Evolutionary conservation across 2,888 invertebrate species (phyloP), one percentile per base, ranked within the genome.

Genomic region (Nemotelus nigrinus): DNA sequence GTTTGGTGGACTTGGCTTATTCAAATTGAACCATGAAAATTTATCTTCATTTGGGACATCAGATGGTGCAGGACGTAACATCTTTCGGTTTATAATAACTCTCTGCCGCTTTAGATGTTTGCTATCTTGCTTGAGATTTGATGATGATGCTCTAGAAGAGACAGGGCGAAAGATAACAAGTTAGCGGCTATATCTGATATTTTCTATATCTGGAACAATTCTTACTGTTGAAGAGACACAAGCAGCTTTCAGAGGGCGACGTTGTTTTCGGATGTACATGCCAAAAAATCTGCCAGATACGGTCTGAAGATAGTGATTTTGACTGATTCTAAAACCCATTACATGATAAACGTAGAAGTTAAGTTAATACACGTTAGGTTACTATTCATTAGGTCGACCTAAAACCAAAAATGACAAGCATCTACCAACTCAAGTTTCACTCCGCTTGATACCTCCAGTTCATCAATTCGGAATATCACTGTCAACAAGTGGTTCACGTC

Each of bases 271-370:
- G 4, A 58, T 58, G 7, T 58, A 58, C 25, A 58, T 58, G 2
- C 58, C 8, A 58, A 7, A 58, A 58, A 58, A 58, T 25, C 58
- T 58, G 58, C 58, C 58, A 58, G 58, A 58, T 58, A 58, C 58
- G 58, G 58, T 58, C 58, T 58, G 25, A 58, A 58, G 58, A 58
- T 58, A 58, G 25, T 58, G 58, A 58, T 58, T 7, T 58, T 58
- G 58, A n/a, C 58, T 58, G 58, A 58, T 58, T 4, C 58, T 25
- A 58, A 58, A 58, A 6, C 58, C 58, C 58, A 58, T 58, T 58
- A 58, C 25, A 2, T 6, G 58, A n/a, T 58, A 58, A 58, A 58
- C 25, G 58, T 25, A 6, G 58, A 58, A 58, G 25, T 58, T 58
- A n/a, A 58, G 8, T 58, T 25, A 25, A 1, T 25, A 25, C 25